Percentiles rank a stretch among this genome's conserved stretches.
Evolutionary conservation across 1,140 invertebrate species (phyloP).

Genomic region (Frieseomelitta varia): DNA sequence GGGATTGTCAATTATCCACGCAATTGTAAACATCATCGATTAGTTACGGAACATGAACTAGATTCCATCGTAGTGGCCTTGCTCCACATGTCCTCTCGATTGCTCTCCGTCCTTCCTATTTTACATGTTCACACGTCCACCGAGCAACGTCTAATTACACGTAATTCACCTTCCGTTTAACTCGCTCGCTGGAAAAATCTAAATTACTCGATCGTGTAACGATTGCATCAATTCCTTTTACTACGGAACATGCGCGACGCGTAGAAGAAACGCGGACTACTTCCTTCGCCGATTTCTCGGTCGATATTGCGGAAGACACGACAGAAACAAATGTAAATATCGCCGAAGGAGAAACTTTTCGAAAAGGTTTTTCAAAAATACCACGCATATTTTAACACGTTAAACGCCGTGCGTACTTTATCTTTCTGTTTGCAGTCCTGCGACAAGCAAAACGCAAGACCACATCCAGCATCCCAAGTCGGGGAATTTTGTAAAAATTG

Average conservation of each 20-base stretch:
- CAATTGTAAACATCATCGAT: slow-evolving; percentile 26
- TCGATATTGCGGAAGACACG: neutral
- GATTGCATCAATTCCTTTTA: slow-evolving; percentile 43
- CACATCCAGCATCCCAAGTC: too few relatives aligned
- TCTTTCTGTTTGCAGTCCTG: neutral
- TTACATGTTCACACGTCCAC: slow-evolving; percentile 34
- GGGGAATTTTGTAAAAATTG: too few relatives aligned
- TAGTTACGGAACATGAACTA: slow-evolving; percentile 16
- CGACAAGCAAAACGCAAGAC: too few relatives aligned
- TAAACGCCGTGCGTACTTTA: neutral
- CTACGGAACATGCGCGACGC: slow-evolving; percentile 10
- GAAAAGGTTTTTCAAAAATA: too few relatives aligned
- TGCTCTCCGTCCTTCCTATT: neutral
- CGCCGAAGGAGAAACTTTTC: neutral
- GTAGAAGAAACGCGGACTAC: neutral
- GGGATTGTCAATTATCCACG: slow-evolving; percentile 5
- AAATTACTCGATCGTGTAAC: slow-evolving; percentile 44
- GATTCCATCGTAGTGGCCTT: slow-evolving; percentile 19
- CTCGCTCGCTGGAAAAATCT: slow-evolving; percentile 23
- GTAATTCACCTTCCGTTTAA: slow-evolving; percentile 9
- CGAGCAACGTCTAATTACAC: slow-evolving; percentile 43
- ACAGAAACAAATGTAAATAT: neutral
- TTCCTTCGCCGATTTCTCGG: neutral
- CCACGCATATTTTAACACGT: too few relatives aligned
- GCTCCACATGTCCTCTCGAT: slow-evolving; percentile 37